phyloP scores from a whole-genome alignment of 2,113 vertebrate species.

The Myrmecophaga tridactyla region DNA sequence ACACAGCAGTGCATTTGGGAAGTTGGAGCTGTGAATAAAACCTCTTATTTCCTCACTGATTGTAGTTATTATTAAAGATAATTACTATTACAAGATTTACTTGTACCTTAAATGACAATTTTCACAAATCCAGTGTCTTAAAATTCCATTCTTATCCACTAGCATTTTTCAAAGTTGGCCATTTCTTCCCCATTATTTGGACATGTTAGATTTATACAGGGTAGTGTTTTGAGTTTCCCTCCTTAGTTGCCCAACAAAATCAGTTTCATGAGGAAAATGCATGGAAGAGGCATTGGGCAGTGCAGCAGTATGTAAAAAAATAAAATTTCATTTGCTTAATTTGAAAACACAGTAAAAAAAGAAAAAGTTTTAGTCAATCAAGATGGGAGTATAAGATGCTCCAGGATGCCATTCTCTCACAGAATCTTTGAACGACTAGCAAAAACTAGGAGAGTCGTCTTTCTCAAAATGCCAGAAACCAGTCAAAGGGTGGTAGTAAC shows the following conservation, averaged over 20 bases:
- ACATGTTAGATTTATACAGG: constrained; percentile 53
- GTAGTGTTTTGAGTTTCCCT: constrained; percentile 34
- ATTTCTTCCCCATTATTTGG: constrained; percentile 2
- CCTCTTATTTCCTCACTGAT: constrained; percentile 75
- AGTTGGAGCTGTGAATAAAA: constrained; percentile 77
- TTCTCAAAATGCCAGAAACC: too few relatives aligned
- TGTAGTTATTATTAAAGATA: constrained; percentile 80
- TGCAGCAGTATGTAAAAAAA: background rate
- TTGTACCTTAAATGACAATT: constrained; percentile 74
- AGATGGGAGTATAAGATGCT: too few relatives aligned
- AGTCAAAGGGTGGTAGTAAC: too few relatives aligned
- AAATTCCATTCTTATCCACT: constrained; percentile 50
- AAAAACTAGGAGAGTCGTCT: too few relatives aligned
- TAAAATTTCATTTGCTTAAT: background rate
- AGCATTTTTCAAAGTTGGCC: constrained; percentile 39
- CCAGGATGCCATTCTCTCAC: too few relatives aligned
- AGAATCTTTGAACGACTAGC: too few relatives aligned
- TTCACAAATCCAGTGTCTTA: constrained; percentile 56
- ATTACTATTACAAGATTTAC: constrained; percentile 77
- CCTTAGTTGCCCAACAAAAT: constrained; percentile 57
- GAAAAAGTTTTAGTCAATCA: background rate
- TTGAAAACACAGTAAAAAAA: constrained; percentile 38
- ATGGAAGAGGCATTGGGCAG: background rate
- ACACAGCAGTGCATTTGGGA: constrained; percentile 77
- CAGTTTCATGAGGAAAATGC: constrained; percentile 65